Conservation (phyloP, 2,113 vertebrate genomes). For the Planiliza haematocheilus region DNA sequence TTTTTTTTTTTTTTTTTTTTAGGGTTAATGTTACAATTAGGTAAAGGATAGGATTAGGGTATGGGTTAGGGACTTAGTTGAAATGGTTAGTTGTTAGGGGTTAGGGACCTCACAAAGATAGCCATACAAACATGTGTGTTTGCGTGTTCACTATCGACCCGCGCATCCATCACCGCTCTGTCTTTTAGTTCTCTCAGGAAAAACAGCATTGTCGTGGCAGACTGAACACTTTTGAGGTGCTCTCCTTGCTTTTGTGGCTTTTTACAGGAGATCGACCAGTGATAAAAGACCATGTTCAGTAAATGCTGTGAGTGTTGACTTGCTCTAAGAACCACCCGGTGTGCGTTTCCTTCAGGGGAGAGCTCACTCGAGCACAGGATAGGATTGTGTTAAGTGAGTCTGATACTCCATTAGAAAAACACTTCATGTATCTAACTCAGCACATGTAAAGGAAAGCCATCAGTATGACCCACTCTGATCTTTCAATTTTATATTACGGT, state of each 20-base stretch:
- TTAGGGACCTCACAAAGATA: too few species aligned
- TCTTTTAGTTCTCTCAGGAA: slow-evolving; percentile 76
- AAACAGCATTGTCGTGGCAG: slow-evolving; percentile 37
- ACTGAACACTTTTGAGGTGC: slow-evolving; percentile 48
- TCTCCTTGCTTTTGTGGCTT: not conserved
- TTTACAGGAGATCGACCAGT: slow-evolving; percentile 34
- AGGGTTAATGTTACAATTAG: too few species aligned
- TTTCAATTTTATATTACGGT: slow-evolving; percentile 53
- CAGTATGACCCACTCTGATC: slow-evolving; percentile 33
- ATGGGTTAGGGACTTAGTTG: too few species aligned
- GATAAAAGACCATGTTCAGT: slow-evolving; percentile 43
- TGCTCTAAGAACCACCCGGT: slow-evolving; percentile 34
- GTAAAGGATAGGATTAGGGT: too few species aligned
- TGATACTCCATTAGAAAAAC: slow-evolving; percentile 22
- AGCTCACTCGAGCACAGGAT: slow-evolving; percentile 41
- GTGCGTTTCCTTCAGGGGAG: slow-evolving; percentile 22
- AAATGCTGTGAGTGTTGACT: slow-evolving; percentile 55
- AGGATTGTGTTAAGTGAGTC: slow-evolving; percentile 52
- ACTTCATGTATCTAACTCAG: slow-evolving; percentile 27
- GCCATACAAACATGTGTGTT: too few species aligned
- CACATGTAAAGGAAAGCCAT: slow-evolving; percentile 58
- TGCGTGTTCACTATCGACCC: not conserved
- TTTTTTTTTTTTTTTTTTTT: too few species aligned
- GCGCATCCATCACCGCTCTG: slow-evolving; percentile 33
- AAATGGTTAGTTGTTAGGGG: too few species aligned